phyloP scores from a whole-genome alignment of 2,797 vertebrate species.

The Coregonus ussuriensis region DNA sequence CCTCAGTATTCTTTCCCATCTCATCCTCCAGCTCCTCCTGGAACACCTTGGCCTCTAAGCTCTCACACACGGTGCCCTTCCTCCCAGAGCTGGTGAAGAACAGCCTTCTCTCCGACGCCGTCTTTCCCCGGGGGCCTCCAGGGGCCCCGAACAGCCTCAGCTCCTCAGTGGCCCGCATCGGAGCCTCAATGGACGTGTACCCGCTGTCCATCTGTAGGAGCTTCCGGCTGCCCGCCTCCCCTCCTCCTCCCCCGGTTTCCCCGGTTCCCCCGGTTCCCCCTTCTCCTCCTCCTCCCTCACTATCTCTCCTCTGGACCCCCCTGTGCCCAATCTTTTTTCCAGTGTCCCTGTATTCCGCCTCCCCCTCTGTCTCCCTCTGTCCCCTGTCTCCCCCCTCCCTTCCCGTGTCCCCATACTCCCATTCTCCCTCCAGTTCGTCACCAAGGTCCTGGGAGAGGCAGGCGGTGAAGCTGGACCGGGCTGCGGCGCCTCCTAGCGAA shows the following conservation, averaged over 20 bases:
- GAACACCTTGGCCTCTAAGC: conserved; percentile 78
- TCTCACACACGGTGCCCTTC: conserved; percentile 87
- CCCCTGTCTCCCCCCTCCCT: conserved; percentile 30
- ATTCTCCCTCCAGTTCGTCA: conserved; percentile 75
- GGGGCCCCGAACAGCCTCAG: conserved; percentile 74
- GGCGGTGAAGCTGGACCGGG: conserved; percentile 63
- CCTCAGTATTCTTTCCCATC: conserved; percentile 44
- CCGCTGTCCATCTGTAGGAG: conserved; percentile 98
- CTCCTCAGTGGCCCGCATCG: conserved; percentile 82
- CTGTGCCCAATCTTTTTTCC: conserved; percentile 9
- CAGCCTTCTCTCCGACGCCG: conserved; percentile 83
- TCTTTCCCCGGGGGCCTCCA: conserved; percentile 76
- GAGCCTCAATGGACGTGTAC: conserved; percentile 94
- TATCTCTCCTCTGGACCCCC: conserved; percentile 46
- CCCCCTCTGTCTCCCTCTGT: conserved; percentile 40
- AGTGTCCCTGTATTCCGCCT: conserved; percentile 61
- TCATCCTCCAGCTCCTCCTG: conserved; percentile 80
- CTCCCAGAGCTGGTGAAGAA: conserved; percentile 86
- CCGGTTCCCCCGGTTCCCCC: conserved; percentile 28
- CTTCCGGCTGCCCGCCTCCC: conserved; percentile 82
- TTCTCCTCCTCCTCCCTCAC: conserved; percentile 1
- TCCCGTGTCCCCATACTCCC: conserved; percentile 54
- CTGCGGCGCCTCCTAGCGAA: conserved; percentile 73
- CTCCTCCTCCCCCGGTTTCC: conserved; percentile 61
- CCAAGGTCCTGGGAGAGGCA: conserved; percentile 82